These are phyloP conservation scores for Nymphalis c-album DNA, from an alignment of 2,888 invertebrate genomes.

Conservation along the genomic window DNA sequence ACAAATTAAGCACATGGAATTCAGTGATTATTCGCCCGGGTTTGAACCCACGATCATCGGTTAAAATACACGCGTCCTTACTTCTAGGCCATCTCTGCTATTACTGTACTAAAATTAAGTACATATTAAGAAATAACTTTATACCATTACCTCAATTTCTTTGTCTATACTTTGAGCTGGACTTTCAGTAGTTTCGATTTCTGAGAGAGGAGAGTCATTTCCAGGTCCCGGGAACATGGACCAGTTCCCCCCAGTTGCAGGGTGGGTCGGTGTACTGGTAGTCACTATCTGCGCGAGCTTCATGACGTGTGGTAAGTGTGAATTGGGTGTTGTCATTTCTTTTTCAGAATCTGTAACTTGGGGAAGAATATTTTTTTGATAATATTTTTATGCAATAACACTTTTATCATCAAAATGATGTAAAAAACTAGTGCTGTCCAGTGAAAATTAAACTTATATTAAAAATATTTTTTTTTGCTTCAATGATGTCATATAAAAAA, in stretches of 20 bases:
- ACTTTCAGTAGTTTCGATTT: conserved; percentile 70
- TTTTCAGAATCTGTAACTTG: conserved; percentile 52
- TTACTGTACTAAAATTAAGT: too few species aligned
- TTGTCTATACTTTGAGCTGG: conserved; percentile 60
- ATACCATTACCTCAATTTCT: conserved; percentile 50
- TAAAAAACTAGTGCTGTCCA: too few species aligned
- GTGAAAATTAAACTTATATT: too few species aligned
- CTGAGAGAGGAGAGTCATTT: conserved; percentile 72
- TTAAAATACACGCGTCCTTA: too few species aligned
- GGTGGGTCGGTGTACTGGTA: conserved; percentile 73
- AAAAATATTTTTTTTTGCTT: too few species aligned
- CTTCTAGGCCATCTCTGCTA: too few species aligned
- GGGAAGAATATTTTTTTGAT: neutral
- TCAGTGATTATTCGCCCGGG: too few species aligned
- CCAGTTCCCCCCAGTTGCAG: conserved; percentile 60
- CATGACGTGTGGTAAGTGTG: conserved; percentile 58
- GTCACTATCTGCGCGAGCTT: conserved; percentile 63
- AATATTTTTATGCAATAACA: neutral
- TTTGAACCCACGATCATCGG: too few species aligned
- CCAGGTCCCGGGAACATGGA: conserved; percentile 65
- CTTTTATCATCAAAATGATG: too few species aligned
- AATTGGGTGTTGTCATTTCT: conserved; percentile 69
- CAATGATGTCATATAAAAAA: too few species aligned
- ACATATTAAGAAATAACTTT: too few species aligned
- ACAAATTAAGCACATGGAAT: too few species aligned